Conservation (phyloP, 2,888 invertebrate genomes). For the Belgica antarctica region DNA sequence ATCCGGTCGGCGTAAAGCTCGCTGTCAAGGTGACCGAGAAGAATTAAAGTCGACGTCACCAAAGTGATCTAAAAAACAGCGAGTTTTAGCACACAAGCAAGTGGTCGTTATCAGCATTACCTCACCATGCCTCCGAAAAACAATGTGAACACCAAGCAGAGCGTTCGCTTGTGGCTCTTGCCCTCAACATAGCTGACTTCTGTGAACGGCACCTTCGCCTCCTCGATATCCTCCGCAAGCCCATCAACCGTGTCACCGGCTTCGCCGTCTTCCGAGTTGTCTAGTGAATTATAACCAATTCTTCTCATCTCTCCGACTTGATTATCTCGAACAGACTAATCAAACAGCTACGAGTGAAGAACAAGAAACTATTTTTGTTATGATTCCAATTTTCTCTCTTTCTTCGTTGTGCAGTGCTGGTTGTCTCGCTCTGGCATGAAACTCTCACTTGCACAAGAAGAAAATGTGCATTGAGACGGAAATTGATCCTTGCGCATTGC, state of each 20-base stretch:
- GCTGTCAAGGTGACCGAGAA: slow-evolving; percentile 27
- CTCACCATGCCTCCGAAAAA: slow-evolving; percentile 34
- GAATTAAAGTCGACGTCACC: not conserved
- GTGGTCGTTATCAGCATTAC: not conserved
- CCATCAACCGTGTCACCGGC: slow-evolving; percentile 6
- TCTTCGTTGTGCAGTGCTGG: not conserved
- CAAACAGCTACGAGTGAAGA: not conserved
- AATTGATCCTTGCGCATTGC: too few relatives aligned
- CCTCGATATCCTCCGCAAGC: slow-evolving; percentile 9
- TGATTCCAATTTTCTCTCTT: not conserved
- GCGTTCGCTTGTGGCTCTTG: not conserved
- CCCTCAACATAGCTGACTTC: not conserved
- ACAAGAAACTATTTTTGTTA: not conserved
- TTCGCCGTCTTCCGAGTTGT: not conserved
- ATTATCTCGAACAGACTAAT: too few relatives aligned
- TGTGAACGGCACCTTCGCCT: slow-evolving; percentile 27
- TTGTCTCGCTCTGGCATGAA: too few relatives aligned
- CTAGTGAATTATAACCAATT: slow-evolving; percentile 10
- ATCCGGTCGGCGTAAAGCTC: slow-evolving; percentile 71
- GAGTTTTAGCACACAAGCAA: not conserved
- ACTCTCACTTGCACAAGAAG: too few relatives aligned
- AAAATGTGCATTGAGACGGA: too few relatives aligned
- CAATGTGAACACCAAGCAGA: slow-evolving; percentile 18
- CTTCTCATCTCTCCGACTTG: slow-evolving; percentile 20
- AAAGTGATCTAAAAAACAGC: slow-evolving; percentile 19